These are phyloP conservation scores for Neotragus pygmaeus DNA, from an alignment of 2,113 vertebrate species.

Conservation along the genomic window DNA sequence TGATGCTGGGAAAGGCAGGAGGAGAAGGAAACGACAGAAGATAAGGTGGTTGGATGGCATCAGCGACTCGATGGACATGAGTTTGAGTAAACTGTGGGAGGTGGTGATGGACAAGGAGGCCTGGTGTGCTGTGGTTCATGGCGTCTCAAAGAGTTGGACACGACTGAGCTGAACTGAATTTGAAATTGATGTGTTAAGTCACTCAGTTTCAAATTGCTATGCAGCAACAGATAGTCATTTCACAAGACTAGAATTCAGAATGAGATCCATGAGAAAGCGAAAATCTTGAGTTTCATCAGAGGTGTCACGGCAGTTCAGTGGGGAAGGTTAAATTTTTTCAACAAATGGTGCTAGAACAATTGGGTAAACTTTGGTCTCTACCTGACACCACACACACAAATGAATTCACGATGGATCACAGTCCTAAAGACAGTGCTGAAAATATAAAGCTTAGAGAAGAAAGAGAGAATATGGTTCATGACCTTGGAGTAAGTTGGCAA, in stretches of 20 bases:
- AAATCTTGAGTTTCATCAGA: not conserved
- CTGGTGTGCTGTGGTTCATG: not conserved
- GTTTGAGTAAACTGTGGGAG: rapidly evolving
- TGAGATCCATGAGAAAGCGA: not conserved
- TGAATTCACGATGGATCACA: not conserved
- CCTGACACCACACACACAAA: not conserved
- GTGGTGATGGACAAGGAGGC: not conserved
- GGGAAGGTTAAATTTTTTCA: not conserved
- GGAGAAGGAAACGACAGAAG: not conserved
- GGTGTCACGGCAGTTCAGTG: not conserved
- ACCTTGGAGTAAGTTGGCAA: not conserved
- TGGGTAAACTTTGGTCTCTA: not conserved
- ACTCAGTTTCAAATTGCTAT: not conserved
- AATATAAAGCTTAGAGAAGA: not conserved
- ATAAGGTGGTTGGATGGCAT: not conserved
- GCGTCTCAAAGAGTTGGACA: not conserved
- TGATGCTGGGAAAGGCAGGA: not conserved
- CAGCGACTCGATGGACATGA: rapidly evolving
- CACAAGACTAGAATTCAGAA: not conserved
- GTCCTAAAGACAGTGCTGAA: not conserved
- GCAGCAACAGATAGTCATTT: not conserved
- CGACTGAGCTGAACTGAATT: not conserved
- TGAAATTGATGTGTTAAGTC: not conserved
- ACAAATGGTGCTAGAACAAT: not conserved
- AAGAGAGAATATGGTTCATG: not conserved